Conservation (phyloP, 2,113 vertebrate genomes). For the Azemiops feae region DNA sequence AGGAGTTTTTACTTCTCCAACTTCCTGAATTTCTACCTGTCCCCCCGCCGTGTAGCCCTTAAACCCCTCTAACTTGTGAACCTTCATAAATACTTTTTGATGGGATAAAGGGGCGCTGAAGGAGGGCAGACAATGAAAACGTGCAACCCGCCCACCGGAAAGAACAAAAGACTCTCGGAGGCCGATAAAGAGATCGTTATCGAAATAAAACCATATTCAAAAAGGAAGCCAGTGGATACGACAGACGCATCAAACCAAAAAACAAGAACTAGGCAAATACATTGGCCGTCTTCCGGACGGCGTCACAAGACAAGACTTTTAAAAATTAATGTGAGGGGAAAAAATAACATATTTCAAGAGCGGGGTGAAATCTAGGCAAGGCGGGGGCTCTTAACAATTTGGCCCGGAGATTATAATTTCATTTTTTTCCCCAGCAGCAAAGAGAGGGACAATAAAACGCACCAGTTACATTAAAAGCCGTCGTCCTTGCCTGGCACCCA, state of each 20-base stretch:
- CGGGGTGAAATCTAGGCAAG: not conserved
- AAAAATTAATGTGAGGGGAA: not conserved
- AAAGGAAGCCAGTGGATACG: not conserved
- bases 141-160: not conserved
- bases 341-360: not conserved
- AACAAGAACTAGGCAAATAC: not conserved
- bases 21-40: not conserved
- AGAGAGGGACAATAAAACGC: not conserved
- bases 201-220: not conserved
- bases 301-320: not conserved
- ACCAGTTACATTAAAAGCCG: not conserved
- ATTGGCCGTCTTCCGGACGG: not conserved
- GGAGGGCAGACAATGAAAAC: not conserved
- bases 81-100: not conserved
- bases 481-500: not conserved
- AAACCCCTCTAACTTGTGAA: not conserved
- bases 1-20: not conserved
- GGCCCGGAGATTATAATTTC: not conserved
- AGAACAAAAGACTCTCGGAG: not conserved
- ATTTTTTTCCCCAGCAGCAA: not conserved
- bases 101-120: not conserved
- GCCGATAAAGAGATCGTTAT: not conserved
- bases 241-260: not conserved
- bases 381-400: not conserved
- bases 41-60: fast-evolving